Percentiles rank a stretch among this genome's conserved stretches.
Evolutionary conservation across 2,797 vertebrate genomes (phyloP).

Genomic region (Buceros bicornis): DNA sequence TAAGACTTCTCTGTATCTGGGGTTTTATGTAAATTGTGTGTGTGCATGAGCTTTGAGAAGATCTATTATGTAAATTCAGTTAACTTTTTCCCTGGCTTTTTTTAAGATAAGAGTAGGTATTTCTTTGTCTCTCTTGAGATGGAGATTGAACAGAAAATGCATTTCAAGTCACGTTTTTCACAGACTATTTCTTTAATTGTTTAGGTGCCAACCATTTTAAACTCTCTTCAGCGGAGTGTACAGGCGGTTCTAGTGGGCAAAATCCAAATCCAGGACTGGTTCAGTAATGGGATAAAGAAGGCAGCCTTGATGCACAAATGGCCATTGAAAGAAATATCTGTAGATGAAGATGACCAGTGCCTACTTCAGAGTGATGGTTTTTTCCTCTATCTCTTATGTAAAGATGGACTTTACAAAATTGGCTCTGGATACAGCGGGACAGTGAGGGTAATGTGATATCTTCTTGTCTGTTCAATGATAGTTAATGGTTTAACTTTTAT

Average conservation of each 20-base stretch:
- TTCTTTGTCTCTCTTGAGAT: neutral
- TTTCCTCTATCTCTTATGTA: conserved; percentile 97
- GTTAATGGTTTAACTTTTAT: neutral
- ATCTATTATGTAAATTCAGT: neutral
- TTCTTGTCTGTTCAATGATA: conserved; percentile 20
- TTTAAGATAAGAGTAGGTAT: neutral
- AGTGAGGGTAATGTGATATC: conserved; percentile 86
- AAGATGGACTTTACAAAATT: conserved; percentile 98
- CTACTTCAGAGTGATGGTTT: conserved; percentile 97
- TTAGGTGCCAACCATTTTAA: conserved; percentile 97
- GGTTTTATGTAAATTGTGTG: neutral
- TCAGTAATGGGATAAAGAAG: conserved; percentile 97
- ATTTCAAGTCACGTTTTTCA: neutral
- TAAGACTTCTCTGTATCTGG: neutral
- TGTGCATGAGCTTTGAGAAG: neutral
- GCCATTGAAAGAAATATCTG: conserved; percentile 92
- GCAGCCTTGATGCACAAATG: conserved; percentile 98
- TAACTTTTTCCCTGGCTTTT: neutral
- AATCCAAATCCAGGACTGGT: conserved; percentile 99
- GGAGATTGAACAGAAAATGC: neutral
- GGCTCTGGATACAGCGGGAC: conserved; percentile 99
- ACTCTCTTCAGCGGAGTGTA: conserved; percentile 95
- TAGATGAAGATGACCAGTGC: conserved; percentile 96
- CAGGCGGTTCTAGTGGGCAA: conserved; percentile 98
- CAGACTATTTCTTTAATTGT: conserved; percentile 4